Evolutionary conservation across 2,888 invertebrate species (phyloP).

Genomic region (Baronia brevicornis): DNA sequence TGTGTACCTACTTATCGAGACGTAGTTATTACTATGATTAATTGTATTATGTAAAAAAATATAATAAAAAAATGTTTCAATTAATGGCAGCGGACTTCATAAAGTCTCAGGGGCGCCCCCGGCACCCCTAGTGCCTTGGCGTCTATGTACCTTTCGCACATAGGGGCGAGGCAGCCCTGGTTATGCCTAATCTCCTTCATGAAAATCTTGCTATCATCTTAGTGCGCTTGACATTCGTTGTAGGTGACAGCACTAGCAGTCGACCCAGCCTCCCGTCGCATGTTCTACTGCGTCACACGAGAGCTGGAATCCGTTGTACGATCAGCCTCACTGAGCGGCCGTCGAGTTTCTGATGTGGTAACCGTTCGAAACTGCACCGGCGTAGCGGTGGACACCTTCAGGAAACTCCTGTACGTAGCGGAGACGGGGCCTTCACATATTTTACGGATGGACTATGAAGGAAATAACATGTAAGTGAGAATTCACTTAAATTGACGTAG

Average conservation of each 20-base stretch:
- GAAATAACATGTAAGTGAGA: slow-evolving; percentile 38
- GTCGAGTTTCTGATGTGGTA: slow-evolving; percentile 49
- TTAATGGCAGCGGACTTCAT: no score
- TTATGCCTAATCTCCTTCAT: no score
- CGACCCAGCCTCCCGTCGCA: slow-evolving; percentile 75
- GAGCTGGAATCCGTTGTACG: slow-evolving; percentile 66
- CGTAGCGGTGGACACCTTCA: slow-evolving; percentile 64
- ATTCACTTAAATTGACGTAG: background rate
- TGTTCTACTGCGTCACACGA: slow-evolving; percentile 76
- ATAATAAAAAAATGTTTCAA: no score
- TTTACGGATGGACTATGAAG: slow-evolving; percentile 53
- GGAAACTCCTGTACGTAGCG: slow-evolving; percentile 82
- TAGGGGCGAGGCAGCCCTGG: no score
- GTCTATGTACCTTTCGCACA: no score
- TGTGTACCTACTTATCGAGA: no score
- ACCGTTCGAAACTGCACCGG: slow-evolving; percentile 51
- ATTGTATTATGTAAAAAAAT: no score
- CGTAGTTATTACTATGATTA: no score
- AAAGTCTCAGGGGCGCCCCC: no score
- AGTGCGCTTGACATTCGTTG: background rate
- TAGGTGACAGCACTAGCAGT: slow-evolving; percentile 77
- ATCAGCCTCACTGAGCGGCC: slow-evolving; percentile 72
- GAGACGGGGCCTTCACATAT: slow-evolving; percentile 73
- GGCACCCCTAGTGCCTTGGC: no score
- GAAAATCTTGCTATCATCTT: no score